These are phyloP conservation scores for Bombus turneri DNA, from an alignment of 1,140 invertebrate genomes.

Conservation along the genomic window DNA sequence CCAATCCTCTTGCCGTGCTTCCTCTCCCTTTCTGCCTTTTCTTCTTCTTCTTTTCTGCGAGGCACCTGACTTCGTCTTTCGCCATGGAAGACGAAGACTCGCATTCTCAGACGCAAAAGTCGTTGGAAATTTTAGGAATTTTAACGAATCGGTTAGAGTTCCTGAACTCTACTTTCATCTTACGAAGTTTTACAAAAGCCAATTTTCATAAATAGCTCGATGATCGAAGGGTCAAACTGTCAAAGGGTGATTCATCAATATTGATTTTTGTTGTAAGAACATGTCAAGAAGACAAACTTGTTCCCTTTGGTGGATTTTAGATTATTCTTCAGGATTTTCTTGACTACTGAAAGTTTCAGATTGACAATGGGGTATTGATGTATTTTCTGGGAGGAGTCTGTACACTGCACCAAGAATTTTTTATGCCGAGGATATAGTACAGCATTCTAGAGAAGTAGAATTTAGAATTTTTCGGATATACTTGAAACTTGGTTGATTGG, in stretches of 20 bases:
- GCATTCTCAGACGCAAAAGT: neutral
- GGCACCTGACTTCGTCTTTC: constrained; percentile 39
- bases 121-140: neutral
- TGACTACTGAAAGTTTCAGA: neutral
- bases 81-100: constrained; percentile 14
- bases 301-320: neutral
- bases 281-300: neutral
- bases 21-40: constrained; percentile 32
- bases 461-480: neutral
- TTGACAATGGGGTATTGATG: neutral
- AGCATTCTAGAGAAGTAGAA: too few species aligned
- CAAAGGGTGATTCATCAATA: neutral
- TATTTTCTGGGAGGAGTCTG: too few species aligned
- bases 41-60: constrained; percentile 2
- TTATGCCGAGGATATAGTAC: neutral
- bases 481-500: neutral
- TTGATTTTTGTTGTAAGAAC: neutral
- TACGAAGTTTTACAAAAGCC: too few species aligned
- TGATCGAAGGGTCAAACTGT: neutral
- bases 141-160: neutral
- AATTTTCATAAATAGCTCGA: too few species aligned
- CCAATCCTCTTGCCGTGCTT: constrained; percentile 54
- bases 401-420: too few species aligned
- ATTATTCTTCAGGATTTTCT: too few species aligned
- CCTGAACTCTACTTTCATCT: too few species aligned